phyloP scores from a whole-genome alignment of 1,140 invertebrate species.

The Augochlora pura region DNA sequence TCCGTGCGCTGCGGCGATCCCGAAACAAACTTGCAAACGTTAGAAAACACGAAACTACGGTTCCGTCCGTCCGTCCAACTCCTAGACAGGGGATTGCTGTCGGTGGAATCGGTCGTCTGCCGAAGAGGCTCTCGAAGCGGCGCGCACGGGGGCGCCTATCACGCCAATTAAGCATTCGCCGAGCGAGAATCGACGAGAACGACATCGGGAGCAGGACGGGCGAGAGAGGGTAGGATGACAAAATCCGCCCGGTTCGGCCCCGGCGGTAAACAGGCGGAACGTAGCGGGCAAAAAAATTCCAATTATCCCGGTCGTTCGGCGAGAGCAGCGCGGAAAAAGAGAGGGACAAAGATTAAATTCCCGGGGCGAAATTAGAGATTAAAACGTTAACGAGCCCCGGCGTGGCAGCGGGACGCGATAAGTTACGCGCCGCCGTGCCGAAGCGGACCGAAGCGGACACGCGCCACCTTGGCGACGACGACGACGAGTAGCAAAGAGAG shows the following conservation, averaged over 20 bases:
- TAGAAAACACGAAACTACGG: too few species aligned
- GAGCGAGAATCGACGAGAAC: neutral
- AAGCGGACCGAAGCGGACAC: neutral
- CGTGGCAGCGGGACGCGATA: neutral
- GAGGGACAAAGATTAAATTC: conserved; percentile 21
- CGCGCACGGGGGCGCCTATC: neutral
- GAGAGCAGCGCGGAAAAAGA: neutral
- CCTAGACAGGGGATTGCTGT: too few species aligned
- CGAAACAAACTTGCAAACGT: too few species aligned
- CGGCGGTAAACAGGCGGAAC: conserved; percentile 26
- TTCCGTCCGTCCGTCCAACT: too few species aligned
- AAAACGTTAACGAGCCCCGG: conserved; percentile 15
- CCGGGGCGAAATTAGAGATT: conserved; percentile 9
- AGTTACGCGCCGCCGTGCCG: neutral
- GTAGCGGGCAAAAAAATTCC: conserved; percentile 22
- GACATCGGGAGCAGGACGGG: too few species aligned
- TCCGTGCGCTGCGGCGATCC: too few species aligned
- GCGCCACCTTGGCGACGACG: neutral
- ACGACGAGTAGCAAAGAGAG: too few species aligned
- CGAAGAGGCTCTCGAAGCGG: neutral
- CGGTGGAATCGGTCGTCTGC: too few species aligned
- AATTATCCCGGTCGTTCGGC: conserved; percentile 22
- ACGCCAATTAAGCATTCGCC: conserved; percentile 7
- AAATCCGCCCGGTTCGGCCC: neutral
- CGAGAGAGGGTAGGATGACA: too few species aligned